Percentiles rank a stretch among this genome's conserved stretches.
phyloP scores from a whole-genome alignment of 1,140 invertebrate species.

The Drosophila paulistorum region DNA sequence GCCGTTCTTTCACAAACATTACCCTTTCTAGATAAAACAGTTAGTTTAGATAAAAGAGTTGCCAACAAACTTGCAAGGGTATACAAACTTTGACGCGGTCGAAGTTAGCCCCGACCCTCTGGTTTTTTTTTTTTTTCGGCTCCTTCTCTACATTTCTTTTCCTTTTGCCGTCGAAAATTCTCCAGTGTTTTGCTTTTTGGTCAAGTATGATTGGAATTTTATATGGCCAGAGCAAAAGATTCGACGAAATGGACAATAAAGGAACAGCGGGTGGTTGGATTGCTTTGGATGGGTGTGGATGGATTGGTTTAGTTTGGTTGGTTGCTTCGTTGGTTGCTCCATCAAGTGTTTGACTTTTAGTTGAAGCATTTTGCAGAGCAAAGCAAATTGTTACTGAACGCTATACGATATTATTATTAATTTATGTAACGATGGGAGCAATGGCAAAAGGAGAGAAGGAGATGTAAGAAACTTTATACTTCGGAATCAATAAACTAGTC shows the following conservation, averaged over 20 bases:
- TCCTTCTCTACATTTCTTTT: slow-evolving; percentile 14
- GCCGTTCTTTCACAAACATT: too few species aligned
- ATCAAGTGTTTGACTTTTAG: slow-evolving; percentile 74
- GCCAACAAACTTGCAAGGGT: too few species aligned
- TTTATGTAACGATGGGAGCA: slow-evolving; percentile 55
- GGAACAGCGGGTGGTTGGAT: slow-evolving; percentile 28
- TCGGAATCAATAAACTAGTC: slow-evolving; percentile 78
- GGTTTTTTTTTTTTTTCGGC: slow-evolving; percentile 28
- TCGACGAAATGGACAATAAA: slow-evolving; percentile 64
- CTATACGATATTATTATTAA: slow-evolving; percentile 73
- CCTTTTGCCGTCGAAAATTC: slow-evolving; percentile 56
- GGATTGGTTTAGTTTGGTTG: neutral
- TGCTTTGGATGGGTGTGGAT: neutral
- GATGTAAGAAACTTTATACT: slow-evolving; percentile 34
- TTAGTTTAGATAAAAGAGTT: too few species aligned
- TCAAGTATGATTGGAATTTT: slow-evolving; percentile 81
- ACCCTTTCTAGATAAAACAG: too few species aligned
- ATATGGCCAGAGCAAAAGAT: slow-evolving; percentile 64
- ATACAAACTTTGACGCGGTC: too few species aligned
- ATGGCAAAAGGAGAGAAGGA: neutral
- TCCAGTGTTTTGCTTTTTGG: slow-evolving; percentile 78
- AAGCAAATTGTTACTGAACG: slow-evolving; percentile 77
- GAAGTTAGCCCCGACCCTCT: too few species aligned
- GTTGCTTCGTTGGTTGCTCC: neutral
- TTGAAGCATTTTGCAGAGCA: slow-evolving; percentile 74